Evolutionary conservation across 2,797 vertebrate species (phyloP).

Genomic region (Calcarius lapponicus): DNA sequence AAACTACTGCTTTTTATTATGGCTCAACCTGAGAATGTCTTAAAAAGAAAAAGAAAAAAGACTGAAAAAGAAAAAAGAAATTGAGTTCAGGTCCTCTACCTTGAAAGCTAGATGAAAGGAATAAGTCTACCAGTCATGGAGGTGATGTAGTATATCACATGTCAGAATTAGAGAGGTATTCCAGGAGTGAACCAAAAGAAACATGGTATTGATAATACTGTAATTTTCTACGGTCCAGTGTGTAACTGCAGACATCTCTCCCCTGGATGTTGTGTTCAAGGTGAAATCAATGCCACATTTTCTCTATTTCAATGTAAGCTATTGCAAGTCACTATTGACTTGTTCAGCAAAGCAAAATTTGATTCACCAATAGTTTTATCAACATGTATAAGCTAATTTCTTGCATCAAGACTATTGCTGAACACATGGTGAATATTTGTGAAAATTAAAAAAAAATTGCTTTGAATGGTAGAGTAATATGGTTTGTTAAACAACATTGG

Average conservation of each 20-base stretch:
- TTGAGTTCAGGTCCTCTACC: not conserved
- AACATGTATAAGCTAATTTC: not conserved
- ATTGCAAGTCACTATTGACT: not conserved
- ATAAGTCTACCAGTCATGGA: not conserved
- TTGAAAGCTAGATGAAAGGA: slow-evolving; percentile 41
- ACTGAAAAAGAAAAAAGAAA: not conserved
- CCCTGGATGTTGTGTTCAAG: not conserved
- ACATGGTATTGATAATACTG: slow-evolving; percentile 42
- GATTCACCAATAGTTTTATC: not conserved
- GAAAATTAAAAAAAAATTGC: not conserved
- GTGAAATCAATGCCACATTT: slow-evolving; percentile 55
- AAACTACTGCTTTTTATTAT: slow-evolving; percentile 12
- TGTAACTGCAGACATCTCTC: not conserved
- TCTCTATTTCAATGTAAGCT: not conserved
- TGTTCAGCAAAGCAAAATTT: not conserved
- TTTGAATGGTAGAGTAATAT: not conserved
- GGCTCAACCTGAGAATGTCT: not conserved
- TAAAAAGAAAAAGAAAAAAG: not conserved
- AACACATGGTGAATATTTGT: not conserved
- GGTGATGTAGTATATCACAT: not conserved
- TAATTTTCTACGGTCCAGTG: not conserved
- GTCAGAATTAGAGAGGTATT: slow-evolving; percentile 12
- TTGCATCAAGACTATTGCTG: not conserved
- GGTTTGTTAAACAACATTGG: not conserved
- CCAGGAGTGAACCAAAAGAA: slow-evolving; percentile 4